phyloP scores from a whole-genome alignment of 2,888 invertebrate species.

The Drosophila paranaensis region DNA sequence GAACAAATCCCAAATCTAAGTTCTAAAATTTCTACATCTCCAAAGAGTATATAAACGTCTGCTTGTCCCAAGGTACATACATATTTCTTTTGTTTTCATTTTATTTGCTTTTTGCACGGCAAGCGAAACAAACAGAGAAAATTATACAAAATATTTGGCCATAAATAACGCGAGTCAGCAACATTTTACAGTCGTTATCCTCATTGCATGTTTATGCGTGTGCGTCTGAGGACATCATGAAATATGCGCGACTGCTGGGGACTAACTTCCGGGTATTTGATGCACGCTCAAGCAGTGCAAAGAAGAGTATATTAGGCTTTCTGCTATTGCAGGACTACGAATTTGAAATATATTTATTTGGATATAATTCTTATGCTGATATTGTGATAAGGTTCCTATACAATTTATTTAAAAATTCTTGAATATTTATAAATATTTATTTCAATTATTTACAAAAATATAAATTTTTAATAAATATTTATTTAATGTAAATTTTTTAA shows the following conservation, averaged over 20 bases:
- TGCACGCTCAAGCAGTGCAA: neutral
- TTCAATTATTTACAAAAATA: too few relatives aligned
- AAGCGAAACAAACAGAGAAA: conserved; percentile 1
- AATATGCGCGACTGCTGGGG: conserved; percentile 33
- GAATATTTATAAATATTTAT: too few relatives aligned
- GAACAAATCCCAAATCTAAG: neutral
- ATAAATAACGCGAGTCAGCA: conserved; percentile 59
- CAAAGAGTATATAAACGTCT: neutral
- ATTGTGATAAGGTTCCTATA: too few relatives aligned
- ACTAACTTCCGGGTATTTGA: neutral
- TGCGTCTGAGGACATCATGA: conserved; percentile 24
- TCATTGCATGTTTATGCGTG: conserved; percentile 12
- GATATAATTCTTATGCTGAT: too few relatives aligned
- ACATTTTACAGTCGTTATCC: conserved; percentile 37
- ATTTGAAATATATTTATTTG: too few relatives aligned
- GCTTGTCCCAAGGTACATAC: neutral
- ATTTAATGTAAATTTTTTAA: too few relatives aligned
- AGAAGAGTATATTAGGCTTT: neutral
- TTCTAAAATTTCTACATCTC: neutral
- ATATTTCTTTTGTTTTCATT: neutral
- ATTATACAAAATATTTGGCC: conserved; percentile 48
- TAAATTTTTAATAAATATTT: too few relatives aligned
- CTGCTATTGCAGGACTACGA: too few relatives aligned
- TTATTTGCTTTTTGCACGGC: neutral
- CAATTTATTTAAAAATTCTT: too few relatives aligned